phyloP scores from a whole-genome alignment of 1,140 invertebrate species.

The Hestina assimilis region DNA sequence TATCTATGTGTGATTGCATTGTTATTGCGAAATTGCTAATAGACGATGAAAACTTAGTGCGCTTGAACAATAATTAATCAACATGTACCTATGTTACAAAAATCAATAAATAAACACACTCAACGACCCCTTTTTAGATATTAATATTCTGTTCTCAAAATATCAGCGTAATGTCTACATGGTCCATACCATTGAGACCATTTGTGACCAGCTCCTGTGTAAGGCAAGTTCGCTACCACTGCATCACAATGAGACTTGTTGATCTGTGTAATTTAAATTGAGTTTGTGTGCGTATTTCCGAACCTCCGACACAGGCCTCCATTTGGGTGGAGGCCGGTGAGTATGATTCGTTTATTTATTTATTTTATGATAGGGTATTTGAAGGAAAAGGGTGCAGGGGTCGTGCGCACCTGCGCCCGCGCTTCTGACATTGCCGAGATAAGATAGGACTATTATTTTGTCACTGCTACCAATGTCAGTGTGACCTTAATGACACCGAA shows the following conservation, averaged over 20 bases:
- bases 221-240: no score
- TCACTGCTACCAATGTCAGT: conserved; percentile 75
- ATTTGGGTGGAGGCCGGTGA: no score
- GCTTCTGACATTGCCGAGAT: conserved; percentile 72
- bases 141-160: no score
- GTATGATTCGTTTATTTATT: neutral
- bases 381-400: conserved; percentile 55
- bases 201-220: no score
- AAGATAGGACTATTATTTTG: conserved; percentile 77
- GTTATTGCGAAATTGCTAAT: conserved; percentile 15
- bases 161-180: no score
- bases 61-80: neutral
- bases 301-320: no score
- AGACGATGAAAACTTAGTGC: neutral
- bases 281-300: no score
- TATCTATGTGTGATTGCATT: conserved; percentile 15
- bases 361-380: neutral
- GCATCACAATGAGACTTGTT: no score
- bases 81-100: neutral
- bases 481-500: conserved; percentile 75
- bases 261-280: no score
- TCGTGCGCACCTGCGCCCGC: conserved; percentile 68
- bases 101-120: no score
- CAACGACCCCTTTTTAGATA: no score
- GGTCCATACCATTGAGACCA: no score